These are phyloP conservation scores for Galleria mellonella DNA, from an alignment of 1,140 invertebrate species.

Conservation along the genomic window DNA sequence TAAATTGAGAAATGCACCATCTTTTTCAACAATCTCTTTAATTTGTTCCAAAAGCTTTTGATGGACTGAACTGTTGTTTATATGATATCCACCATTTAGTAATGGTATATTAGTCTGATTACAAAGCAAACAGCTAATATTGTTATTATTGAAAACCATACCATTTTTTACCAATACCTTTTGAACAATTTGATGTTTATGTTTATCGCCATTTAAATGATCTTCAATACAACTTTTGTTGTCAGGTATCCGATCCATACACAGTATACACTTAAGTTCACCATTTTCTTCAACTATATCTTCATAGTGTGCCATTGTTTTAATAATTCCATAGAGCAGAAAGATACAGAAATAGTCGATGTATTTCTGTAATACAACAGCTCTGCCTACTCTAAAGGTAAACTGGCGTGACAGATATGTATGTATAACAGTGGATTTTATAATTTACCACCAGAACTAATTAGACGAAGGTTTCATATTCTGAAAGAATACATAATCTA, in stretches of 20 bases:
- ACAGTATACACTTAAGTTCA: constrained; percentile 21
- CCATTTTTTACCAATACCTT: constrained; percentile 25
- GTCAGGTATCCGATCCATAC: constrained; percentile 13
- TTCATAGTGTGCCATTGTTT: constrained; percentile 32
- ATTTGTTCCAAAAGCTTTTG: constrained; percentile 9
- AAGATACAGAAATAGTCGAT: too few species aligned
- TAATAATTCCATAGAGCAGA: background rate
- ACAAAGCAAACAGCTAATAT: constrained; percentile 21
- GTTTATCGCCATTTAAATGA: constrained; percentile 17
- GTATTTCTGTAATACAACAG: too few species aligned
- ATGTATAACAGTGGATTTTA: too few species aligned
- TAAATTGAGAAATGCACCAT: constrained; percentile 26
- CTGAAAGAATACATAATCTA: too few species aligned
- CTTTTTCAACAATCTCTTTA: constrained; percentile 17
- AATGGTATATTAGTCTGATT: constrained; percentile 2
- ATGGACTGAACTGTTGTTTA: constrained; percentile 14
- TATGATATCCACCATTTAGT: constrained; percentile 11
- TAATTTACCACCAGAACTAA: too few species aligned
- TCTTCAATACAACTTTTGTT: constrained; percentile 13
- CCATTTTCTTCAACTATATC: constrained; percentile 18
- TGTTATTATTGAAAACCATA: constrained; percentile 6
- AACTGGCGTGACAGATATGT: too few species aligned
- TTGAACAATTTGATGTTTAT: constrained; percentile 16
- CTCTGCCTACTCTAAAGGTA: too few species aligned
- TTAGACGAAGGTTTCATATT: too few species aligned